Evolutionary conservation across 1,140 invertebrate species (phyloP), one percentile per base, ranked within the genome.

Genomic region (Bombus difficillimus): DNA sequence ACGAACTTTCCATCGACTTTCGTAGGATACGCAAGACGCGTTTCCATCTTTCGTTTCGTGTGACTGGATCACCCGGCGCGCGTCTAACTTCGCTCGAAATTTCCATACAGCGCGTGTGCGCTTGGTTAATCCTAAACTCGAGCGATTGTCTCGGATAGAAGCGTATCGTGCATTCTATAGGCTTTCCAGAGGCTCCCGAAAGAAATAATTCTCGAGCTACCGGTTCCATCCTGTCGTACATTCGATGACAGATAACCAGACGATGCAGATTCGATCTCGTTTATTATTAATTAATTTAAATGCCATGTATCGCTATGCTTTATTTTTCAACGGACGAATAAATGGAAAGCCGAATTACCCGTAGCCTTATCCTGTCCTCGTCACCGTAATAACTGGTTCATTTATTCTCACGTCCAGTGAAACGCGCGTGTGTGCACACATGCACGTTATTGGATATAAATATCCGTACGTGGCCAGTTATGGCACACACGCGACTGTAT

Each of bases 371-470:
- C 34, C 12, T 8, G 47, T 57, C 34, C 5, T 8, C 34, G 34
- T 39, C 34, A 0, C 22, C 28, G 6, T 15, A 74, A 81, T 71
- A 81, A 81, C 37, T 59, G 68, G 47, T 28, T 74, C 80, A 28
- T 74, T 82, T 34, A 32, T n/a, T 41, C 3, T 6, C n/a, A 10
- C 22, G 25, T 12, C 9, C 69, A 28, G 22, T 28, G n/a, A 15
- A 37, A 39, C 13, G 18, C 12, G 39, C 28, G 8, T 18, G 15
- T 22, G 43, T 32, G 25, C 37, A 13, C 53, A 22, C 28, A 59
- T 69, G 39, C 22, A 12, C 32, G 74, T 83, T 69, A 83, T 69
- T 78, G 82, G 74, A 78, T 83, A 78, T 37, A 78, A 66, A 32
- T 75, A 34, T 75, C 43, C 74, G 37, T 78, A 43, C 47, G 66